These are phyloP conservation scores for Scaptomyza parva DNA, from an alignment of 2,888 invertebrate species.

Conservation along the genomic window DNA sequence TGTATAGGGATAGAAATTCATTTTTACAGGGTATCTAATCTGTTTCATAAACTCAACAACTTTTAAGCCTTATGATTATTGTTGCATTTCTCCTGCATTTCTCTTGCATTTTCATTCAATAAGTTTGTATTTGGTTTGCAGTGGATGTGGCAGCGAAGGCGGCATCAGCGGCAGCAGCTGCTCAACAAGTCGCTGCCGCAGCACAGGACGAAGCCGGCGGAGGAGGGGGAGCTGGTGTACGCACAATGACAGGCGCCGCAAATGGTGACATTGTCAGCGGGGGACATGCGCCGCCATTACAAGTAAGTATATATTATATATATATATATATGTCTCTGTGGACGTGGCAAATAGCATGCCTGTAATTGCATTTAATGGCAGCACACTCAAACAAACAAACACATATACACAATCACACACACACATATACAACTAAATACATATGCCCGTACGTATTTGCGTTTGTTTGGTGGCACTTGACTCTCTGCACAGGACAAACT, in stretches of 20 bases:
- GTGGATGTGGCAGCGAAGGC: conserved; percentile 80
- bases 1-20: too few species aligned
- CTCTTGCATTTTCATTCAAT: conserved; percentile 33
- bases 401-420: conserved; percentile 26
- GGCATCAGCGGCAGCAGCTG: conserved; percentile 61
- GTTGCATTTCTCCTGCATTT: conserved; percentile 13
- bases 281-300: conserved; percentile 87
- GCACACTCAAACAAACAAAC: conserved; percentile 21
- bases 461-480: conserved; percentile 28
- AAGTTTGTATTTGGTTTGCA: conserved; percentile 51
- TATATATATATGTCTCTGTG: conserved; percentile 11
- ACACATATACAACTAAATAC: conserved; percentile 30
- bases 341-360: conserved; percentile 54
- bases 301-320: conserved; percentile 83
- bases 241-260: conserved; percentile 85
- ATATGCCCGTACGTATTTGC: conserved; percentile 34
- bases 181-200: conserved; percentile 77
- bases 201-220: conserved; percentile 80
- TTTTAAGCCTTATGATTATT: not conserved
- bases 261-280: conserved; percentile 87
- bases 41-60: too few species aligned
- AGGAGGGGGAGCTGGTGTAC: conserved; percentile 49
- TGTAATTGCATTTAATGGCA: conserved; percentile 72
- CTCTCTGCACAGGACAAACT: conserved; percentile 34
- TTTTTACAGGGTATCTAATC: not conserved